Evolutionary conservation across 1,140 invertebrate genomes (phyloP), one percentile per base, ranked within the genome.

Genomic region (Tetranychus urticae): DNA sequence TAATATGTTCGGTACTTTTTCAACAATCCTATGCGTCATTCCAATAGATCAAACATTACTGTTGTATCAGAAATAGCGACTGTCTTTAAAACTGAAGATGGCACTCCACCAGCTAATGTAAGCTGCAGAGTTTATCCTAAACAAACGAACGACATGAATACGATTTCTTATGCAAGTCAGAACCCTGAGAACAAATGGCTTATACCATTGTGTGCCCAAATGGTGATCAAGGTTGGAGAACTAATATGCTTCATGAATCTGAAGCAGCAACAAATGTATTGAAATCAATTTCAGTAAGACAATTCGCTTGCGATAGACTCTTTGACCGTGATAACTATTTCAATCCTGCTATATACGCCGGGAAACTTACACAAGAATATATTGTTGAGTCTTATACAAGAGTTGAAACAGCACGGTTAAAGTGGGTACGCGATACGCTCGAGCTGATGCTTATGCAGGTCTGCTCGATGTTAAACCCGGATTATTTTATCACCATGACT

Each of bases 401-500:
- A 23, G 0, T 23, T 23, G 23, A 23, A 23, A 23, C 23, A 23
- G 23, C 23, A 23, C 23, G 23, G 23, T 23, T 23, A 23, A 23
- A 23, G 23, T 23, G 4, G 5, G 14, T 31, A 23, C 48, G 14
- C 0, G 48, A 31, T 31, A 31, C 6, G 48, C 1, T 31, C 13
- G 39, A 37, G 39, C 13, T 3, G 4, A 33, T 33, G 10, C 39
- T 0, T 42, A 42, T 42, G 39, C 39, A 10, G 39, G 39, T 42
- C 10, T 42, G 10, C 39, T 42, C 10, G 39, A 42, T 10, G 5
- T 42, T 10, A 65, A 64, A 37, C 73, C 74, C 31, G 68, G 68
- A 69, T 60, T 58, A 75, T 1, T 76, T 76, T 60, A 68, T 75
- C n/a, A 76, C 75, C 8, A 66, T 75, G 39, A 76, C 74, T 39